Evolutionary conservation across 1,140 invertebrate genomes (phyloP).

Genomic region (Lethrus apterus): DNA sequence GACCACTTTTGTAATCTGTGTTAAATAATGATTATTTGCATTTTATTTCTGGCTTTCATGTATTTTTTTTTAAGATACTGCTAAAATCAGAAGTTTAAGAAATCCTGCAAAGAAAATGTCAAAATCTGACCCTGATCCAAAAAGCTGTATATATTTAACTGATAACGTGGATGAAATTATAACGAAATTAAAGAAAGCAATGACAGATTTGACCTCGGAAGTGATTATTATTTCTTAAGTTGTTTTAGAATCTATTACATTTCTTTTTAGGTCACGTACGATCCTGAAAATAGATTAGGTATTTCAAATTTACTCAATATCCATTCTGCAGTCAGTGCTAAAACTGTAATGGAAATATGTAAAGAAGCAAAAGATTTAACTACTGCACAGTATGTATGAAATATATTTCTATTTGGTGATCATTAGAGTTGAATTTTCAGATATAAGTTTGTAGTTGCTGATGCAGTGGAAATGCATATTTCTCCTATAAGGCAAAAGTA

Average conservation of each 20-base stretch:
- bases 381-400: conserved; percentile 57
- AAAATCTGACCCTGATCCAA: conserved; percentile 79
- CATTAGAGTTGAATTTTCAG: conserved; percentile 32
- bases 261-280: conserved; percentile 60
- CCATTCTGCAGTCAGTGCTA: conserved; percentile 67
- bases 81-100: conserved; percentile 70
- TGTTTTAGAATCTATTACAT: conserved; percentile 5
- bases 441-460: conserved; percentile 72
- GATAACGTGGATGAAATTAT: conserved; percentile 72
- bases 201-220: conserved; percentile 84
- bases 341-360: conserved; percentile 64
- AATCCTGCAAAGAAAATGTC: conserved; percentile 95
- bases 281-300: conserved; percentile 70
- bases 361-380: conserved; percentile 57
- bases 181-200: conserved; percentile 81
- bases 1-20: too few relatives aligned
- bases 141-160: conserved; percentile 70
- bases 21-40: too few relatives aligned
- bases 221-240: conserved; percentile 28
- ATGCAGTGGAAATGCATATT: conserved; percentile 63
- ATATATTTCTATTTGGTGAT: not conserved
- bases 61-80: conserved; percentile 23
- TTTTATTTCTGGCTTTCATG: too few relatives aligned
- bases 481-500: conserved; percentile 64
- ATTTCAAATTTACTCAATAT: conserved; percentile 84